Evolutionary conservation across 2,113 vertebrate species (phyloP), one percentile per base, ranked within the genome.

Genomic region (Ancistrus triradiatus): DNA sequence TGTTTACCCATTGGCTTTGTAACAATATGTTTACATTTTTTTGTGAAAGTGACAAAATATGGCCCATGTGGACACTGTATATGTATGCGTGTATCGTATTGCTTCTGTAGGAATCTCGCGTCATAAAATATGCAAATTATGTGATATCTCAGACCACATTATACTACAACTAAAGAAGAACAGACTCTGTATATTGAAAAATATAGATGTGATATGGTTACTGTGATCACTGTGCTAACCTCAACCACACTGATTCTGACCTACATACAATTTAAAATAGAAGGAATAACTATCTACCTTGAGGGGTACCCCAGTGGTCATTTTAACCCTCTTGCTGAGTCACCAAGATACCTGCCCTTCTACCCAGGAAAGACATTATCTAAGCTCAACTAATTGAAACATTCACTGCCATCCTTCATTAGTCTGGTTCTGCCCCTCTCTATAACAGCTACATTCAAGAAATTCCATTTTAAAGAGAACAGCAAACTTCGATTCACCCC

Each of bases 71-170:
- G 19, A 53, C 33, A 31, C 31, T 56, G 52, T 52, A 63, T 70
- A 63, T 60, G 37, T 47, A 43, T n/a, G n/a, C n/a, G n/a, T n/a
- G n/a, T 49, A 38, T 27, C 44, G 17, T 75, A 75, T 75, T 75
- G 73, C 68, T 64, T 59, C 37, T 18, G 50, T 49, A 53, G 14
- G 19, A 47, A 48, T 7, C 31, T n/a, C n/a, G n/a, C 28, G n/a
- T 17, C 13, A 49, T 63, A 10, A 43, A 60, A 17, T 4, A 22
- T n/a, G n/a, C n/a, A n/a, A n/a, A n/a, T n/a, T n/a, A n/a, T n/a
- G n/a, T n/a, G n/a, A n/a, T n/a, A n/a, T n/a, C n/a, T n/a, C n/a
- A n/a, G n/a, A n/a, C n/a, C n/a, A n/a, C n/a, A n/a, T n/a, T n/a
- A n/a, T 15, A 8, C 46, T 44, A 43, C 28, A 67, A 38, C 19